Evolutionary conservation across 2,888 invertebrate species (phyloP), one percentile per base, ranked within the genome.

Genomic region (Parochlus steinenii): DNA sequence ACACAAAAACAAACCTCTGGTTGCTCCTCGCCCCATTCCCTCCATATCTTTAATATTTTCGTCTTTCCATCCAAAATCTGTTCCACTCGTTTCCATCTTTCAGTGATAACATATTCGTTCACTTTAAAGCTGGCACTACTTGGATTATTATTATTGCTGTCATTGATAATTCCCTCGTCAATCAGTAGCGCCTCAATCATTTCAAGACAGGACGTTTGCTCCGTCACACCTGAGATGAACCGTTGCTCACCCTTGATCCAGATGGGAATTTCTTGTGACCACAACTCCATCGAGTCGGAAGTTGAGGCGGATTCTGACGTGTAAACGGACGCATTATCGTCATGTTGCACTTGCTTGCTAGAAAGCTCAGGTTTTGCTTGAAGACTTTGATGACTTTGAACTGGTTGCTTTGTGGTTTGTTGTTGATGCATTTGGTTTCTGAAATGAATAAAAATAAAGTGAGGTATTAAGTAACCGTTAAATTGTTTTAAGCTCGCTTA

Each of bases 171-270:
- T 16, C 46, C 60, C 44, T 65, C 64, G 43, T 67, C 66, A 40
- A 62, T 62, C 30, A 82, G 64, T 37, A 85, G 55, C 1, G 80
- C 81, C 43, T 70, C 64, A 38, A 83, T 74, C 46, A 83, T 69
- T 55, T 83, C 81, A 29, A 74, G 70, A 51, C 82, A 83, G 4
- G 82, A 82, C 22, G 83, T 83, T 44, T 73, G 69, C 7, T 72
- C 63, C 33, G 72, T 69, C 32, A 83, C 71, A 3, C 83, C 83
- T 2, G 80, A 72, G 39, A 85, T 76, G 79, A 80, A 82, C 47
- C 80, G 67, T 51, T 75, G 74, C 48, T 76, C 74, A 3, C 80
- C 80, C 39, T 72, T 64, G 16, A 83, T 71, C 66, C 80, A 69
- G 43, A 85, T 74, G 7, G 77, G 75, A 25, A 80, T 67, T 52